Conservation (phyloP, 2,113 vertebrate species). For the Anoplopoma fimbria region DNA sequence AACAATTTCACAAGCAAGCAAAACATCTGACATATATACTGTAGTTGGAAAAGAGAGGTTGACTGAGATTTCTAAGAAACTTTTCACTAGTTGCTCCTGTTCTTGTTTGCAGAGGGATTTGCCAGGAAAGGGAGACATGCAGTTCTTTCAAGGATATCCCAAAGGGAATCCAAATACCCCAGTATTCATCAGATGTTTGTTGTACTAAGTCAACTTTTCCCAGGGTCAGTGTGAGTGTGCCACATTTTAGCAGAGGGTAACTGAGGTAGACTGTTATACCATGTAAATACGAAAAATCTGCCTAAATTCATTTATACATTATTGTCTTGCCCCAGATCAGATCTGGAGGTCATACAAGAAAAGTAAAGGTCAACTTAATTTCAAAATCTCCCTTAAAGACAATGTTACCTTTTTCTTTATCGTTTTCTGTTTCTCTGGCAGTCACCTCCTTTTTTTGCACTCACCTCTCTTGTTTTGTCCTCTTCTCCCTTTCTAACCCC, state of each 20-base stretch:
- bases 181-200: conserved; percentile 27
- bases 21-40: background rate
- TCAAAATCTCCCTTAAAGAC: background rate
- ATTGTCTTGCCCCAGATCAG: background rate
- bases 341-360: background rate
- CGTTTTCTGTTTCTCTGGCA: conserved; percentile 1
- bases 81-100: background rate
- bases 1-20: background rate
- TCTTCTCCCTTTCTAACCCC: conserved; percentile 11
- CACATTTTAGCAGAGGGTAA: conserved; percentile 9
- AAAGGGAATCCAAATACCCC: conserved; percentile 19
- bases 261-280: conserved; percentile 2
- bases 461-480: conserved; percentile 33
- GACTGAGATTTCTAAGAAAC: conserved; percentile 1
- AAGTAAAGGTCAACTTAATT: background rate
- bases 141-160: conserved; percentile 31
- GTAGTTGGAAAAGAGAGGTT: background rate
- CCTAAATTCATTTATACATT: background rate
- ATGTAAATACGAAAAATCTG: conserved; percentile 19
- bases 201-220: conserved; percentile 31
- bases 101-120: conserved; percentile 24
- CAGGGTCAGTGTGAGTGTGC: conserved; percentile 27
- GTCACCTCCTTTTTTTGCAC: conserved; percentile 21
- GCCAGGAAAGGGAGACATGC: conserved; percentile 7
- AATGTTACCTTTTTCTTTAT: background rate